Evolutionary conservation across 1,140 invertebrate species (phyloP), one percentile per base, ranked within the genome.

Genomic region (Drosophila rufa): DNA sequence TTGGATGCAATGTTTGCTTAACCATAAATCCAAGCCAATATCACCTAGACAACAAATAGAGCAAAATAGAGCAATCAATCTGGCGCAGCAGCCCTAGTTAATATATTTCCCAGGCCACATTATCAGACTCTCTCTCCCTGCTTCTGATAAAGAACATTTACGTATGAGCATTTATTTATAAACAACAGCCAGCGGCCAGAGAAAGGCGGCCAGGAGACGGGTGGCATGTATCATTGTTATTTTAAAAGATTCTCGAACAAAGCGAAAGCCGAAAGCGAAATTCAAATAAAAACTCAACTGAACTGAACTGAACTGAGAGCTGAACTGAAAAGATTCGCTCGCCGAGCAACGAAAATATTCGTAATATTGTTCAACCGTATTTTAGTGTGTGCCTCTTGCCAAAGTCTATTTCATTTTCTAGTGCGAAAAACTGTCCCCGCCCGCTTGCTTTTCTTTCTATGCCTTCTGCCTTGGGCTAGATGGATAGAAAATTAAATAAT

Each of bases 131-230:
- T 53, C 51, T 38, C 14, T 40, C 9, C 25, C 40, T 5, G 33
- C 1, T n/a, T 22, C 69, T 89, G 84, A 89, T 89, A 89, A 89
- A 90, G 75, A 70, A 80, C 84, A 89, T 81, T 90, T 89, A 89
- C 84, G 84, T 89, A 89, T 89, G 85, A 79, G 80, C 69, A 89
- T 89, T 89, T 89, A 90, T 89, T 89, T 89, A 89, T 89, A 89
- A 89, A 80, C 85, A 90, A 36, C 33, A 90, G 78, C 75, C 82
- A 82, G 75, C 77, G 61, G 51, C 51, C 45, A 67, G 22, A 25
- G 33, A 51, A 27, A 11, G 11, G 11, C 11, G 33, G 3, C 33
- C 33, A 36, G 58, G 27, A 30, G 47, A 12, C 1, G 50, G 27
- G 50, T 50, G 69, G 81, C 75, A 89, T 90, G 85, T 89, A 89